Conservation (phyloP, 2,888 invertebrate species). For the Trachelus tabidus region DNA sequence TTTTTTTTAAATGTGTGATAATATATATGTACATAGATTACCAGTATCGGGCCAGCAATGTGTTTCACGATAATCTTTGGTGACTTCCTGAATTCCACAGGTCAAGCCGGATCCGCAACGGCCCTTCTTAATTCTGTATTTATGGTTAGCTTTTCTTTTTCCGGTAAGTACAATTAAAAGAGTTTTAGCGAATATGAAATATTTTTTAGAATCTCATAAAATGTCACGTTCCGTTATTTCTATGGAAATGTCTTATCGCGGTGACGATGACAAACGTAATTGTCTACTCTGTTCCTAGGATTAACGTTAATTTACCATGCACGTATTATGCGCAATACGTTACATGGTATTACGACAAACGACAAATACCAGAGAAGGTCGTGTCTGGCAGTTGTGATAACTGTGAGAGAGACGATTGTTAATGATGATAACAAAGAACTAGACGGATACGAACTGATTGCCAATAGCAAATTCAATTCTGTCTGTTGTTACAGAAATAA, state of each 20-base stretch:
- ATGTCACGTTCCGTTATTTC: neutral
- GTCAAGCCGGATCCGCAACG: slow-evolving; percentile 77
- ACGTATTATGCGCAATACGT: neutral
- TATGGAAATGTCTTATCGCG: neutral
- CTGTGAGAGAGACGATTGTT: neutral
- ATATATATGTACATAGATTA: slow-evolving; percentile 67
- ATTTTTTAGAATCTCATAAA: neutral
- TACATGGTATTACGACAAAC: neutral
- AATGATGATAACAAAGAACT: neutral
- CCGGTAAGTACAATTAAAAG: slow-evolving; percentile 66
- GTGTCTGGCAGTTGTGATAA: neutral
- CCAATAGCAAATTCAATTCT: neutral
- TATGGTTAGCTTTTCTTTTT: slow-evolving; percentile 73
- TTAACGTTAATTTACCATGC: neutral
- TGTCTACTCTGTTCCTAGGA: neutral
- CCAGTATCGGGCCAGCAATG: slow-evolving; percentile 75
- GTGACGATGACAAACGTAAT: neutral
- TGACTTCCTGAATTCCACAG: slow-evolving; percentile 74
- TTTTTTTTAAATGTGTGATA: too few relatives aligned
- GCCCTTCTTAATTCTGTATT: slow-evolving; percentile 79
- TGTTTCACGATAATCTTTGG: slow-evolving; percentile 80
- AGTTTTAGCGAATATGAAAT: neutral
- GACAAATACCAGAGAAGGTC: neutral
- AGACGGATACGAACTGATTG: neutral
- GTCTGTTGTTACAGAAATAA: neutral